Conservation (phyloP, 1,140 invertebrate genomes). For the Drosophila tropicalis region DNA sequence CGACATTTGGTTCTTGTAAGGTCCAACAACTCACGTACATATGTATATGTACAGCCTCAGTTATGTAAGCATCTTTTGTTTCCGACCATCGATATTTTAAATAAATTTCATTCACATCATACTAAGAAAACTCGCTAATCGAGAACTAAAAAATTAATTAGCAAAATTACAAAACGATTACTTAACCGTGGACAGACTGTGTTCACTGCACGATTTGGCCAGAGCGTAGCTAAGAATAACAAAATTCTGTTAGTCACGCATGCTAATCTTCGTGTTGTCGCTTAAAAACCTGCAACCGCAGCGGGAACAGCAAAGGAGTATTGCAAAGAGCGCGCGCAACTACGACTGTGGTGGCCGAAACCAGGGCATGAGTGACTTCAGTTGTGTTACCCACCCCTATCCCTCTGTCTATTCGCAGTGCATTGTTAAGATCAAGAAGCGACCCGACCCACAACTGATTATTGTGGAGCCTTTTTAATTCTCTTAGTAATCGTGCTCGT, state of each 20-base stretch:
- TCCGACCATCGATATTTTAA: conserved; percentile 8
- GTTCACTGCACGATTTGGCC: conserved; percentile 55
- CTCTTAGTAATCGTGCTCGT: conserved; percentile 66
- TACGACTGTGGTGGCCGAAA: conserved; percentile 46
- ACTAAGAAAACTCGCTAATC: conserved; percentile 62
- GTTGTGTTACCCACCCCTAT: conserved; percentile 36
- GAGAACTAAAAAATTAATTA: conserved; percentile 77
- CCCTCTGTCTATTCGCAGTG: conserved; percentile 41
- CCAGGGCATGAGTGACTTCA: conserved; percentile 31
- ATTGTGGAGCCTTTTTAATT: conserved; percentile 69
- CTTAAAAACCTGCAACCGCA: conserved; percentile 69
- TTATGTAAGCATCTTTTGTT: background rate
- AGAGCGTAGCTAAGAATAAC: conserved; percentile 59
- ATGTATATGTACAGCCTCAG: background rate
- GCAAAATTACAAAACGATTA: conserved; percentile 79
- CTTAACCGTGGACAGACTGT: conserved; percentile 46
- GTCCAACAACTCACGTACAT: background rate
- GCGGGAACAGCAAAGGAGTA: conserved; percentile 39
- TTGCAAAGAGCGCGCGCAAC: conserved; percentile 23
- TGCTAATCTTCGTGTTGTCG: conserved; percentile 81
- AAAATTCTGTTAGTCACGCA: conserved; percentile 82
- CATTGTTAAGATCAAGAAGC: conserved; percentile 66
- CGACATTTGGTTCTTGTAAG: too few species aligned
- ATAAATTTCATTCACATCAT: conserved; percentile 44
- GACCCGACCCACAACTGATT: conserved; percentile 59